A percentile compares a stretch with the other conserved stretches of the same genome.
phyloP scores from a whole-genome alignment of 2,797 vertebrate genomes.

The Notolabrus celidotus region DNA sequence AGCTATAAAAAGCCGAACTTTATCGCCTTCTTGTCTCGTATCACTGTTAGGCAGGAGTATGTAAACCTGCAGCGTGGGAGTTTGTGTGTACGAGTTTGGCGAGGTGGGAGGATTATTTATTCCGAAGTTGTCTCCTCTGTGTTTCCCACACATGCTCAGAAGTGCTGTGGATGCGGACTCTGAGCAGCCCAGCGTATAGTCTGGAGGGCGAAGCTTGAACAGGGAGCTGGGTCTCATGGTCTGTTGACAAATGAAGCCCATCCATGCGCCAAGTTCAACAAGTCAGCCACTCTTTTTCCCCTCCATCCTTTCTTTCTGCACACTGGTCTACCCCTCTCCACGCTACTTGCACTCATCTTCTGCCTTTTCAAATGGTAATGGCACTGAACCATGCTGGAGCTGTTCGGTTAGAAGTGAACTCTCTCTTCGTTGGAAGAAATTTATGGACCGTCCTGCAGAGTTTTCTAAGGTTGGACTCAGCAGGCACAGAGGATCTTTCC shows the following conservation, averaged over 20 bases:
- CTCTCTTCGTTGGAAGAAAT: slow-evolving; percentile 64
- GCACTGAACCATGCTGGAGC: slow-evolving; percentile 62
- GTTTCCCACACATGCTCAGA: slow-evolving; percentile 13
- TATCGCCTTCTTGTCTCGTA: slow-evolving; percentile 34
- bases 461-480: slow-evolving; percentile 68
- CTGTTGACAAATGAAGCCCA: slow-evolving; percentile 68
- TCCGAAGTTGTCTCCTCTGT: slow-evolving; percentile 24
- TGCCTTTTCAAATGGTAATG: slow-evolving; percentile 81
- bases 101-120: slow-evolving; percentile 44
- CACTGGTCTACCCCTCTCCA: slow-evolving; percentile 11
- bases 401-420: slow-evolving; percentile 62
- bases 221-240: slow-evolving; percentile 33
- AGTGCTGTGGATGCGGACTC: slow-evolving; percentile 40
- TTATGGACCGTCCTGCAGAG: slow-evolving; percentile 73
- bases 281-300: slow-evolving; percentile 59
- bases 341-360: slow-evolving; percentile 61
- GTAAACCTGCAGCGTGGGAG: slow-evolving; percentile 31
- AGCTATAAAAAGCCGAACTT: slow-evolving; percentile 27
- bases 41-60: slow-evolving; percentile 33
- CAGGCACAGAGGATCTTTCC: slow-evolving; percentile 54
- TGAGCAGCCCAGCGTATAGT: slow-evolving; percentile 37
- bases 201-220: slow-evolving; percentile 60
- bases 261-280: slow-evolving; percentile 78
- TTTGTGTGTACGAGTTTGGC: slow-evolving; percentile 48
- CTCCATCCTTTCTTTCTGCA: slow-evolving; percentile 47